Evolutionary conservation across 1,140 invertebrate genomes (phyloP).

Genomic region (Dendroctonus valens): DNA sequence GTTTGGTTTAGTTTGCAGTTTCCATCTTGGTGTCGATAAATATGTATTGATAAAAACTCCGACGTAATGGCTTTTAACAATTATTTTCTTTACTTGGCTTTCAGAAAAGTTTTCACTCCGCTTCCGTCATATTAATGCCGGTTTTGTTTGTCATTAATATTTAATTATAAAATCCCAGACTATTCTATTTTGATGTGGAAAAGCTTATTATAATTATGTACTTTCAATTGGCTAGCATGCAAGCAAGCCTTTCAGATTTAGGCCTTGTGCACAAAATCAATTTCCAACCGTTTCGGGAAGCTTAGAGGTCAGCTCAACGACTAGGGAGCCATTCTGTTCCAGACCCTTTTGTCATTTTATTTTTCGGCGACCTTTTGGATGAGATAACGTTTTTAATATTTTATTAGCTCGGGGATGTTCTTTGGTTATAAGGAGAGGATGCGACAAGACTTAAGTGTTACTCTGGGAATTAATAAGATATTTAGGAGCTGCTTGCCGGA

Average conservation of each 20-base stretch:
- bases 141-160: no score
- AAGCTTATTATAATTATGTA: no score
- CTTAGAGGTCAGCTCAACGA: slow-evolving; percentile 24
- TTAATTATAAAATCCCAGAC: no score
- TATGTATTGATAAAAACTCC: no score
- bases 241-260: not conserved
- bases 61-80: no score
- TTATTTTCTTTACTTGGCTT: no score
- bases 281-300: slow-evolving; percentile 22
- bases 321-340: slow-evolving; percentile 21
- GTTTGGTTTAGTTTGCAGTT: no score
- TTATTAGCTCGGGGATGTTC: slow-evolving; percentile 24
- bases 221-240: no score
- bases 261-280: slow-evolving; percentile 27
- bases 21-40: no score
- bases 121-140: no score
- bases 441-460: slow-evolving; percentile 32
- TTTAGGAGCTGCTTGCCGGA: slow-evolving; percentile 17
- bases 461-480: slow-evolving; percentile 31
- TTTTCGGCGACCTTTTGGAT: slow-evolving; percentile 28
- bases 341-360: slow-evolving; percentile 32
- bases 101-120: no score
- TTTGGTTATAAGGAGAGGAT: slow-evolving; percentile 15
- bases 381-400: slow-evolving; percentile 32
- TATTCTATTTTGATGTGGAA: no score